Evolutionary conservation across 2,888 invertebrate species (phyloP).

Genomic region (Gymnocheta viridis): DNA sequence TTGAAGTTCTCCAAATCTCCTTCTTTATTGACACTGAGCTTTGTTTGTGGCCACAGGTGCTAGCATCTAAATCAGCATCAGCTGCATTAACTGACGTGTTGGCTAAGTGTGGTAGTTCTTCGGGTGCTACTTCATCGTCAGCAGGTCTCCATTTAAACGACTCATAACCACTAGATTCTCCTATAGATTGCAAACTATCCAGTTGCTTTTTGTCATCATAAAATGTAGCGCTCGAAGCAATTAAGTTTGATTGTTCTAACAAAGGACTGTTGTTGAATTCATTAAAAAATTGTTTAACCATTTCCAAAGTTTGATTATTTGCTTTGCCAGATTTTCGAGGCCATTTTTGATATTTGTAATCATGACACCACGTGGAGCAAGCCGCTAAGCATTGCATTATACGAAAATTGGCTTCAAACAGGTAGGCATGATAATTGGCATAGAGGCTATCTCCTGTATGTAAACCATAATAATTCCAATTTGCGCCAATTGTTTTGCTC

Average conservation of each 20-base stretch:
- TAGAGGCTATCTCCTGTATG: conserved; percentile 86
- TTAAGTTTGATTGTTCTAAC: conserved; percentile 57
- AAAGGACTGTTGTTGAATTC: conserved; percentile 76
- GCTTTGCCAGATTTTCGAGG: conserved; percentile 74
- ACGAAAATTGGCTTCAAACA: conserved; percentile 91
- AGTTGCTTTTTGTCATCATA: conserved; percentile 78
- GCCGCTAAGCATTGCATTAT: conserved; percentile 89
- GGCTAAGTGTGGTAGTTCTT: conserved; percentile 62
- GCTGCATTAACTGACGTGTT: conserved; percentile 60
- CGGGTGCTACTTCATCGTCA: conserved; percentile 82
- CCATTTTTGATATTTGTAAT: conserved; percentile 86
- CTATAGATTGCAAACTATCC: conserved; percentile 87
- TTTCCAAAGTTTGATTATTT: conserved; percentile 77
- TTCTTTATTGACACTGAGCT: conserved; percentile 40
- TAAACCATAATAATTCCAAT: conserved; percentile 84
- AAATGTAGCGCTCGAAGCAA: conserved; percentile 15
- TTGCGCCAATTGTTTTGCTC: conserved; percentile 82
- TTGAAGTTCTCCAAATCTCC: conserved; percentile 80
- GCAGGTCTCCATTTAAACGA: conserved; percentile 85
- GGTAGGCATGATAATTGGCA: conserved; percentile 92
- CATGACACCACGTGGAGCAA: conserved; percentile 90
- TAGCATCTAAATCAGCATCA: conserved; percentile 78
- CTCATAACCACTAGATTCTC: conserved; percentile 89
- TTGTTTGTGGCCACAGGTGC: conserved; percentile 69
- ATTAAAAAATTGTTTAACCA: conserved; percentile 80